Base-by-base conservation (phyloP, 1,140 invertebrate species). In the Dufourea novaeangliae region DNA sequence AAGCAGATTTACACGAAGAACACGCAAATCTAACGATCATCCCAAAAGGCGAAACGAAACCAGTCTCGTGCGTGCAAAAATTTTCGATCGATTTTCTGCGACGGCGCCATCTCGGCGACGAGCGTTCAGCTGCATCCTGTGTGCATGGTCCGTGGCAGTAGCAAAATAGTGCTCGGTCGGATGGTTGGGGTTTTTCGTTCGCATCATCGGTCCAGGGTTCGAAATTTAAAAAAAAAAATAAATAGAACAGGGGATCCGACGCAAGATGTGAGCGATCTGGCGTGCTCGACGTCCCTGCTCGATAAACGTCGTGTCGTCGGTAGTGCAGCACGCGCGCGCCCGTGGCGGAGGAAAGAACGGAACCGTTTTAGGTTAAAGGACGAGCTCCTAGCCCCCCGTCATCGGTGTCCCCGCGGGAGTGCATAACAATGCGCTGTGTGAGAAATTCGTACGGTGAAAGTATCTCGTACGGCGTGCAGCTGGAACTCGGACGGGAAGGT, bases 391-490 rank as follows among this genome's bases (percentile, higher is more conserved):
- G 34, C 44, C 46, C 1, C 29, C 32, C 32, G 50, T 11, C 25
- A 22, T 34, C n/a, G 44, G n/a, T n/a, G n/a, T n/a, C n/a, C n/a
- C n/a, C n/a, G 34, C 8, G 3, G 34, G 3, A 44, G 25, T 64
- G 46, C 62, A 59, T 62, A 75, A 85, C 59, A 84, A 87, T 88
- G 83, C 74, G 76, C 46, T 62, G 32, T 32, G 29, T 52, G 80
- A 82, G 69, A 86, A 85, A 85, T 77, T 44, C 67, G 14, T 82
- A 73, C 75, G 84, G 89, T 89, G 88, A 90, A 90, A 90, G 89
- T 89, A 50, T 64, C 69, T 57, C 63, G 79, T 12, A 64, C 52
- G 8, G 57, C 57, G 74, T 39, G 41, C 57, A 20, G 20, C 22
- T 25, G 46, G 25, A 50, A 73, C 62, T 78, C 22, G 22, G n/a